Conservation (phyloP, 2,113 vertebrate species). For the Sylvia atricapilla region DNA sequence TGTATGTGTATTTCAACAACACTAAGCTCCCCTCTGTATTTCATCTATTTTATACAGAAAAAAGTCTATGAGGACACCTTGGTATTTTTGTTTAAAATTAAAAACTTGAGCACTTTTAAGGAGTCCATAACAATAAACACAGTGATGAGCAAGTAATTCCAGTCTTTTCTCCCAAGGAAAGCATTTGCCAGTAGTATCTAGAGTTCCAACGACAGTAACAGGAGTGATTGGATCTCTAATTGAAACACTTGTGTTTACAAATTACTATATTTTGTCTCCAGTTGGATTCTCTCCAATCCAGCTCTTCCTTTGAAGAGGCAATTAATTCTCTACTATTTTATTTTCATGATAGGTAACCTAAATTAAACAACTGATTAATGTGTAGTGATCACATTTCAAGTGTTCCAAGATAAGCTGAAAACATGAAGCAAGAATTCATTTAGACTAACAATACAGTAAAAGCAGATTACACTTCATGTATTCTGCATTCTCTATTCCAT, state of each 20-base stretch:
- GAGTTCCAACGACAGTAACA: neutral
- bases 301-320: neutral
- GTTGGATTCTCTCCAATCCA: neutral
- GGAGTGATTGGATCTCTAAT: neutral
- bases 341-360: neutral
- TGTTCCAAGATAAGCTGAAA: neutral
- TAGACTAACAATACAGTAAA: neutral
- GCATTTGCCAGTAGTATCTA: neutral
- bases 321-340: neutral
- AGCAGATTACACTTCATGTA: neutral
- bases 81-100: neutral
- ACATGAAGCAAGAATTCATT: neutral
- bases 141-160: neutral
- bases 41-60: neutral
- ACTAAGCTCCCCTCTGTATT: neutral
- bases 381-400: neutral
- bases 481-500: neutral
- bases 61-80: neutral
- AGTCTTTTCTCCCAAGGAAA: neutral
- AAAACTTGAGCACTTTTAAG: neutral
- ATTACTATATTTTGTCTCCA: neutral
- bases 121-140: neutral
- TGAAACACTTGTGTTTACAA: constrained; percentile 1
- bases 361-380: neutral
- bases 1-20: neutral